Percentiles rank a stretch among this genome's conserved stretches.
These are phyloP conservation scores for Apodemia hepburni DNA, from an alignment of 2,888 invertebrate species.

Conservation along the genomic window DNA sequence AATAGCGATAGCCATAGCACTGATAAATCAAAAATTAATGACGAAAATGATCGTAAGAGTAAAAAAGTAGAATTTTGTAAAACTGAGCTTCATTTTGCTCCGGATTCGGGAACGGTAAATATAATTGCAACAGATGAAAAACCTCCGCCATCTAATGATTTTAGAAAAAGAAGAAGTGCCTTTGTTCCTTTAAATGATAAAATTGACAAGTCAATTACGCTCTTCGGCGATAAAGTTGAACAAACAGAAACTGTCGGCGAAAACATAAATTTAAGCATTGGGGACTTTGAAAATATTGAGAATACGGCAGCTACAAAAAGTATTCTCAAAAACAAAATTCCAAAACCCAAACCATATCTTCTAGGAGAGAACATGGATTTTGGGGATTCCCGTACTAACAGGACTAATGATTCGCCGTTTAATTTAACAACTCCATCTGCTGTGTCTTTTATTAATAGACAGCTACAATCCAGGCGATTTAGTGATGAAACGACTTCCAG, in stretches of 20 bases:
- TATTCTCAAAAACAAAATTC: conserved; percentile 87
- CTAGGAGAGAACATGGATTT: conserved; percentile 83
- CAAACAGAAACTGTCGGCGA: conserved; percentile 39
- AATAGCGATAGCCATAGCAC: conserved; percentile 37
- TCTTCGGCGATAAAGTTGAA: conserved; percentile 79
- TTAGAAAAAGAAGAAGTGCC: conserved; percentile 83
- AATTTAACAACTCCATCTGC: conserved; percentile 43
- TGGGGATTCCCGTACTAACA: conserved; percentile 43
- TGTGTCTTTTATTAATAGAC: conserved; percentile 62
- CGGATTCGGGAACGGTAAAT: conserved; percentile 91
- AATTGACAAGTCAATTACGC: conserved; percentile 79
- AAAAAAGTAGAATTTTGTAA: conserved; percentile 93
- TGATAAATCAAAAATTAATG: conserved; percentile 44
- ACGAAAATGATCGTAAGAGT: conserved; percentile 68
- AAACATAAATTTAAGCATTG: conserved; percentile 39
- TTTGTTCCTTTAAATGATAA: conserved; percentile 64
- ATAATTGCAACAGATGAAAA: conserved; percentile 94
- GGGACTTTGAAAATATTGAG: conserved; percentile 58
- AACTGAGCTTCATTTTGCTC: conserved; percentile 93
- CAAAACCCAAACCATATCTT: conserved; percentile 87
- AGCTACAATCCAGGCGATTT: conserved; percentile 50
- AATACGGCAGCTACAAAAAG: conserved; percentile 82
- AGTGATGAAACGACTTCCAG: conserved; percentile 42
- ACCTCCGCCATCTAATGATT: conserved; percentile 91
- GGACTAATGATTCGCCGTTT: conserved; percentile 36